Percentiles rank a stretch among this genome's conserved stretches.
These are phyloP conservation scores for Creontiades dilutus DNA, from an alignment of 2,888 invertebrate genomes.

Conservation along the genomic window DNA sequence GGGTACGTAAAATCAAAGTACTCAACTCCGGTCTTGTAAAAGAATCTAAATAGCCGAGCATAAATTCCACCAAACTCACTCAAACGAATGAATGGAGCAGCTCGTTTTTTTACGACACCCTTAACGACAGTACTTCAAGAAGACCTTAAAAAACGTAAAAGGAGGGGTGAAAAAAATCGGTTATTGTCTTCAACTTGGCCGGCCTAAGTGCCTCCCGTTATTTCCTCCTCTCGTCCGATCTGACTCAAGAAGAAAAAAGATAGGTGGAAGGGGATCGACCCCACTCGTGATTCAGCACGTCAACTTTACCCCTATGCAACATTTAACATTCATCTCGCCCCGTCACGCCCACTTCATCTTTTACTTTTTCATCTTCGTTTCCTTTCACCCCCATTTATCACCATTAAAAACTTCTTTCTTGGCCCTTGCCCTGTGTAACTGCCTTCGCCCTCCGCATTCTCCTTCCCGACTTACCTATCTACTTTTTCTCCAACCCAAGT, in stretches of 20 bases:
- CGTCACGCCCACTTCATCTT: conserved; percentile 63
- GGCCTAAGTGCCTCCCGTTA: conserved; percentile 13
- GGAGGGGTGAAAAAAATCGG: background rate
- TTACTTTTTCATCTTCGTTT: conserved; percentile 65
- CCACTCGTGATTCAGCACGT: conserved; percentile 56
- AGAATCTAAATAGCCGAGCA: too few species aligned
- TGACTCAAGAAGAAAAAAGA: background rate
- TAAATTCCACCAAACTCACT: background rate
- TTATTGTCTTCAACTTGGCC: conserved; percentile 11
- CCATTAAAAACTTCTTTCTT: conserved; percentile 64
- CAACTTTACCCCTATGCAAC: conserved; percentile 66
- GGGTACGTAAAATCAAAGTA: too few species aligned
- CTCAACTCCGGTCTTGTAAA: too few species aligned
- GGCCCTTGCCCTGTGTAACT: conserved; percentile 27
- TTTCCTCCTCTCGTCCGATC: background rate
- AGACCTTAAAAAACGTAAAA: background rate
- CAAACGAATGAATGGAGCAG: background rate
- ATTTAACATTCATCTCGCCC: conserved; percentile 67
- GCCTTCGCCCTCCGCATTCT: background rate
- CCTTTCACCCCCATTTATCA: conserved; percentile 67
- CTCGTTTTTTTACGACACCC: background rate
- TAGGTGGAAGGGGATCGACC: background rate
- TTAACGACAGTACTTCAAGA: background rate
- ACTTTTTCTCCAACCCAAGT: background rate
- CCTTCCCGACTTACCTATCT: background rate